Base-by-base conservation (phyloP, 2,797 vertebrate genomes). In the Oryzias dopingdopingensis region DNA sequence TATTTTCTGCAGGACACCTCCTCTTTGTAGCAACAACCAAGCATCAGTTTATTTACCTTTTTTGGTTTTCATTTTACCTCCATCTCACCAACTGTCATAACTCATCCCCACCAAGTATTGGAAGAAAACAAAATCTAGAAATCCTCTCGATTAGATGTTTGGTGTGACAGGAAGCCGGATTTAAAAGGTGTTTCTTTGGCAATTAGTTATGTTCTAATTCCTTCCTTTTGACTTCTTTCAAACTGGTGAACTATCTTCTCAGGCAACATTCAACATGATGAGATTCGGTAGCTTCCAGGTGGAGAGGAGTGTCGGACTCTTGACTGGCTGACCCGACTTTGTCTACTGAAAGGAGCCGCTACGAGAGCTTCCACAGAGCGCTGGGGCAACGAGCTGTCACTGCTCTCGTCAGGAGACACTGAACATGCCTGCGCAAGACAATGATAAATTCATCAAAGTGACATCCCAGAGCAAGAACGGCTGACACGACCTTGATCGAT, bases 401-500 rank as follows among this genome's bases (percentile, higher is more conserved):
- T 1, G 1, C 32, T 49, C 65, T 45, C 63, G 22, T 81, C 72
- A 71, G 77, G 67, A 83, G 77, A 62, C 69, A 60, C 59, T 59
- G 58, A 72, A 84, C 76, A 61, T 51, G 77, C 52, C 70, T 57
- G 59, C 70, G 58, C 29, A 18, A 53, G 65, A 29, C 63, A 67
- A 73, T 84, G 86, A 86, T 86, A 55, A 84, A 89, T 89, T 85
- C 72, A 79, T 92, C 86, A 87, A 74, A 14, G 52, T 49, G 46
- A 49, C 44, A 24, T 84, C 86, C 84, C 76, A 57, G 60, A 68
- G 78, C 45, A 68, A 70, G 76, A 61, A 49, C 66, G 7, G 63
- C 67, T 78, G 84, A 85, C 86, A 61, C 61, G 75, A 89, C 85
- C 86, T 89, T 90, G 86, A 91, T 90, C 78, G 82, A 90, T 86